Evolutionary conservation across 2,113 vertebrate genomes (phyloP), one percentile per base, ranked within the genome.

Genomic region (Leptobrachium ailaonicum): DNA sequence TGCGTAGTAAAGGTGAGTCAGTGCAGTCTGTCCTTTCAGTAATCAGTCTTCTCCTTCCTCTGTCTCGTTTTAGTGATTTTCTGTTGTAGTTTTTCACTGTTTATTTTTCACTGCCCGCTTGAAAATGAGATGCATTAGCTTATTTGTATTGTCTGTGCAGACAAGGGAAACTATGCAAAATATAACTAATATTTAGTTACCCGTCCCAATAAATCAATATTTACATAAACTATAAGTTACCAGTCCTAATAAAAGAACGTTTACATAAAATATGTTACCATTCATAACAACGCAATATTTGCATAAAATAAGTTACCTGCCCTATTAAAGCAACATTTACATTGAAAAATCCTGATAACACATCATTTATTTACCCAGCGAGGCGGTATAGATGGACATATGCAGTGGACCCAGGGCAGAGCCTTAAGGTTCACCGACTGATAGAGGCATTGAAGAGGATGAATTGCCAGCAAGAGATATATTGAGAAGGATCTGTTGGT

Each of bases 121-220:
- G 70, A n/a, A 56, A 56, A 9, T 41, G 40, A 40, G 54, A 6
- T 40, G n/a, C 41, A 32, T 40, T 10, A 7, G 6, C 6, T 2
- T 14, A 12, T 72, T 72, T 53, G 70, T 41, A 40, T 54, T 32
- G 13, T 56, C 41, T 3, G 10, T 11, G 7, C 41, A 41, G 14
- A 72, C 13, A 56, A 6, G 0, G 20, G 70, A 72, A 10, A 7
- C 47, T 72, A 72, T 7, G 70, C 70, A 72, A 72, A 72, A 54
- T 7, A 72, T 72, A 47, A 6, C 67, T 7, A 70, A 45, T 70
- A 45, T n/a, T n/a, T n/a, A 13, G 43, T 2, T 41, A 67, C 42
- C 2, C 5, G 3, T 67, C 6, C 2, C 40, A 67, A 67, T 41
- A 42, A 32, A 32, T 32, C 20, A 32, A 32, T 32, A 32, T 32